phyloP scores from a whole-genome alignment of 2,888 invertebrate species.

The Aradus depressus region DNA sequence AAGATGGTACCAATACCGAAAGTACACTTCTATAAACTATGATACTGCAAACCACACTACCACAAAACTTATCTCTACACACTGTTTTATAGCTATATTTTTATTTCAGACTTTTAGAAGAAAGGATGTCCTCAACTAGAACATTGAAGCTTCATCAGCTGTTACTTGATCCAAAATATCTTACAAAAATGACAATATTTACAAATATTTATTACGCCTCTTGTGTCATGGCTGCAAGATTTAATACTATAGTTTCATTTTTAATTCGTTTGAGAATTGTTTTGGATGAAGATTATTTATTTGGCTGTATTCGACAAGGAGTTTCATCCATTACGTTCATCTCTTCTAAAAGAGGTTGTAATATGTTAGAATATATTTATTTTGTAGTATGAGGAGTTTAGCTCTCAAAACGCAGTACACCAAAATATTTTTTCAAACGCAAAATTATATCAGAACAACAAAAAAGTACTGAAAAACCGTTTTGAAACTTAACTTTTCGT shows the following conservation, averaged over 20 bases:
- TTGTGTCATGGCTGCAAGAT: slow-evolving; percentile 6
- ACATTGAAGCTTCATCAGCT: slow-evolving; percentile 5
- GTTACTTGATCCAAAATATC: slow-evolving; percentile 1
- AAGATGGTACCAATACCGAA: too few relatives aligned
- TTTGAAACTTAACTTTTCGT: too few relatives aligned
- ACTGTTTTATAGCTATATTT: neutral
- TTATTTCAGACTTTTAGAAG: neutral
- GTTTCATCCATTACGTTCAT: neutral
- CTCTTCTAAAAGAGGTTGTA: slow-evolving; percentile 3
- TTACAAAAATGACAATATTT: neutral
- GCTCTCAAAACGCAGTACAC: too few relatives aligned
- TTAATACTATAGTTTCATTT: neutral
- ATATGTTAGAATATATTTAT: too few relatives aligned
- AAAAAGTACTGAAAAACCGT: too few relatives aligned
- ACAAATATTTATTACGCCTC: neutral
- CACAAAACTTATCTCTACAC: too few relatives aligned
- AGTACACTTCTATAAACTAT: too few relatives aligned
- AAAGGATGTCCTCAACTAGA: slow-evolving; percentile 3
- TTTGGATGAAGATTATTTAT: neutral
- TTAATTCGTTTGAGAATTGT: neutral
- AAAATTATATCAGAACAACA: too few relatives aligned
- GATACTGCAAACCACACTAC: too few relatives aligned
- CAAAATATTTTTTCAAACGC: too few relatives aligned
- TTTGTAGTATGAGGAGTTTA: too few relatives aligned
- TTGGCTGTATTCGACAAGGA: neutral